phyloP scores from a whole-genome alignment of 2,797 vertebrate genomes.

The Alcedo quadribrachys region DNA sequence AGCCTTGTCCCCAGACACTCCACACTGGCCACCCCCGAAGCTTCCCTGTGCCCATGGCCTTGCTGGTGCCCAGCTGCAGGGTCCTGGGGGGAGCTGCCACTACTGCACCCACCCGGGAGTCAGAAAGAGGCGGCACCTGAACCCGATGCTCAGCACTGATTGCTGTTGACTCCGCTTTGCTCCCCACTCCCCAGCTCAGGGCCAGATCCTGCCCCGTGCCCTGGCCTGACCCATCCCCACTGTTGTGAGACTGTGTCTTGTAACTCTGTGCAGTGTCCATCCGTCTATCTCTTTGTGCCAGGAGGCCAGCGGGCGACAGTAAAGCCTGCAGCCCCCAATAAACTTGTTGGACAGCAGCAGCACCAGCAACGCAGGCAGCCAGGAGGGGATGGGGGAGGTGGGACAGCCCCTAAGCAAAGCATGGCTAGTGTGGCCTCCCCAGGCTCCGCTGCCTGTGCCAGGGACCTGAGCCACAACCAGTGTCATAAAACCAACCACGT shows the following conservation, averaged over 20 bases:
- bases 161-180: not conserved
- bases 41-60: not conserved
- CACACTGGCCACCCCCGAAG: not conserved
- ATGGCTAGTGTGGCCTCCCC: fast-evolving
- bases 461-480: not conserved
- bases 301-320: fast-evolving
- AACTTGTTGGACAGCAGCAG: slow-evolving; percentile 25
- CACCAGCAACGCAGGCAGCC: not conserved
- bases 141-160: not conserved
- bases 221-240: not conserved
- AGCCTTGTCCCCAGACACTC: not conserved
- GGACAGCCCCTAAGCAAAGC: fast-evolving
- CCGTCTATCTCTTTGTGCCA: slow-evolving; percentile 17
- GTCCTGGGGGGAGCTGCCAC: not conserved
- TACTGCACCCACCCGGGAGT: fast-evolving
- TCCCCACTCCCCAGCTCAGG: fast-evolving
- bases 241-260: not conserved
- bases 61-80: not conserved
- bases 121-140: not conserved
- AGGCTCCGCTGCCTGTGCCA: fast-evolving
- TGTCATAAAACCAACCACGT: slow-evolving; percentile 28
- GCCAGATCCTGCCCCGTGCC: not conserved
- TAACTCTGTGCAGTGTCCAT: not conserved
- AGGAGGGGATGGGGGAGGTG: not conserved
- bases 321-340: not conserved